Evolutionary conservation across 2,113 vertebrate species (phyloP), one percentile per base, ranked within the genome.

Genomic region (Dicentrarchus labrax): DNA sequence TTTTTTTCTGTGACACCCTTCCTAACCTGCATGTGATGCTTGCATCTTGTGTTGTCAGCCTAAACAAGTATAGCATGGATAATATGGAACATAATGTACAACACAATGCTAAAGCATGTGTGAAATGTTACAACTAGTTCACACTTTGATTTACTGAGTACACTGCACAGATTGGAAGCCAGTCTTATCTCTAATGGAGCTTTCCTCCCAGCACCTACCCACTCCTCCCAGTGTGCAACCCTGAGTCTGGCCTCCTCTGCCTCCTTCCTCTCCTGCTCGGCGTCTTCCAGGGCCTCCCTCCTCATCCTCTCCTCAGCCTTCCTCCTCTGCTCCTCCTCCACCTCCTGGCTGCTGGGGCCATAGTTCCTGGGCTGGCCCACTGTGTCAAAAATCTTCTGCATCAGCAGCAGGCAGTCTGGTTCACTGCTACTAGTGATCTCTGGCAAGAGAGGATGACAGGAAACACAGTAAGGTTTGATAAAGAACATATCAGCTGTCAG

Each of bases 341-440:
- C 88, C 90, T 98, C 97, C 81, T 96, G 95, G 0, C 92, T 86
- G 19, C 91, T 94, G 56, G 95, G 88, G 0, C 96, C 95, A 0
- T 97, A 99, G 91, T 97, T 98, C 48, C 94, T 95, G 76, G 97
- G 95, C 73, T 92, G 81, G 6, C 98, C 98, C 1, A 98, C 90
- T 6, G 82, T 89, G 74, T 95, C 93, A 13, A 92, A 93, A 16
- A 99, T 95, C 84, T 95, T 93, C 82, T 96, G 94, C 85, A 96
- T 79, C 24, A 96, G 88, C 70, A 95, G 62, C 59, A 87, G 90
- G 84, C 96, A 95, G 76, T 96, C 94, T 11, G 80, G 70, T 39
- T 97, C 96, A 68, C 95, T 94, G 2, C 90, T 89, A 83, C 93
- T 94, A 45, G 92, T 93, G 86, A 97, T 92, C 80, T 97, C 98